Conservation (phyloP, 1,140 invertebrate species). For the Microplitis demolitor region DNA sequence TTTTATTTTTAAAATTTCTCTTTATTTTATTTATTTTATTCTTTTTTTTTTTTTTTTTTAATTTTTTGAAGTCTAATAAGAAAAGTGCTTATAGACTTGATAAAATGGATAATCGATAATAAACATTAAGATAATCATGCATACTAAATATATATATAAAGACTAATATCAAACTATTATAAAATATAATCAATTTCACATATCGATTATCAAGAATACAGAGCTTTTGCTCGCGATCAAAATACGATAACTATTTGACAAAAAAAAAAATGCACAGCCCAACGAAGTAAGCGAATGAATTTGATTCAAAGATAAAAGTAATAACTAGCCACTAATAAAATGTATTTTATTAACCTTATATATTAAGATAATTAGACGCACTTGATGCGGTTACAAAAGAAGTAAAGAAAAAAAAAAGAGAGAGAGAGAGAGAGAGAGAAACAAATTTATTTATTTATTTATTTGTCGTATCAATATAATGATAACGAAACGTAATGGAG, state of each 20-base stretch:
- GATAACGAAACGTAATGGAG: constrained; percentile 34
- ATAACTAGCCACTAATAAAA: constrained; percentile 29
- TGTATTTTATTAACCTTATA: constrained; percentile 57
- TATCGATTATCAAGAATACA: constrained; percentile 36
- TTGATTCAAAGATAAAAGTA: constrained; percentile 31
- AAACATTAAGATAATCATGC: too few species aligned
- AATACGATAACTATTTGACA: constrained; percentile 40
- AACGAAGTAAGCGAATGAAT: constrained; percentile 25
- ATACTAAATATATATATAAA: not conserved
- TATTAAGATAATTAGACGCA: constrained; percentile 23
- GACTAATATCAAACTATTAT: not conserved
- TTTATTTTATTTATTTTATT: too few species aligned
- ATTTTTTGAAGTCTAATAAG: not conserved
- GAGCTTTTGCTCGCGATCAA: constrained; percentile 25
- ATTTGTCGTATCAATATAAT: constrained; percentile 51
- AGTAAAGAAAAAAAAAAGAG: constrained; percentile 39
- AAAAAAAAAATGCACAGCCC: not conserved
- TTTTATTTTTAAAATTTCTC: not conserved
- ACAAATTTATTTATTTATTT: constrained; percentile 61
- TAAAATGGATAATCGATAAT: not conserved
- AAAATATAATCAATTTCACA: constrained; percentile 30
- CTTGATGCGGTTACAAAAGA: not conserved
- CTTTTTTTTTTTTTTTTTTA: too few species aligned
- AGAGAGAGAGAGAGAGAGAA: constrained; percentile 29
- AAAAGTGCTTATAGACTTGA: not conserved